Evolutionary conservation across 2,888 invertebrate genomes (phyloP).

Genomic region (Ennomos quercinarius): DNA sequence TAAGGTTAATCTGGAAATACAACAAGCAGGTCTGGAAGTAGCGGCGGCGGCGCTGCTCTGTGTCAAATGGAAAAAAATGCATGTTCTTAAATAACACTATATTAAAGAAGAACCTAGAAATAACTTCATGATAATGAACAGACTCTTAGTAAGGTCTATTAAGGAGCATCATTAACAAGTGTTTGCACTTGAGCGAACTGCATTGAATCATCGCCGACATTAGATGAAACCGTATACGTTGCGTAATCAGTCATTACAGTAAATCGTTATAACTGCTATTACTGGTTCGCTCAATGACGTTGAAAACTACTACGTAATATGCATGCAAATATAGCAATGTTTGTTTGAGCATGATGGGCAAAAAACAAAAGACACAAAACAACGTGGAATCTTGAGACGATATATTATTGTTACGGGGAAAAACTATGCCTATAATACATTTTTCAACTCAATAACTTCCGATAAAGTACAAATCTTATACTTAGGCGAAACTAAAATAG

Average conservation of each 20-base stretch:
- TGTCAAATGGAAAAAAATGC: conserved; percentile 4
- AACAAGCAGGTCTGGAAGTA: too few species aligned
- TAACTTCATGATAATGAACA: conserved; percentile 5
- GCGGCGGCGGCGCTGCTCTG: background rate
- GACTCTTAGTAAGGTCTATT: conserved; percentile 27
- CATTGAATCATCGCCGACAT: conserved; percentile 66
- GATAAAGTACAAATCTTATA: too few species aligned
- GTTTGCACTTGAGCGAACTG: conserved; percentile 51
- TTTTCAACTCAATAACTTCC: too few species aligned
- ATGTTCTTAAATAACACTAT: background rate
- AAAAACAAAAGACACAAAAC: too few species aligned
- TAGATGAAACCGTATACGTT: conserved; percentile 63
- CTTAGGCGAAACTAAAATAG: too few species aligned
- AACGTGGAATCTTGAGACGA: too few species aligned
- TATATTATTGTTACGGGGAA: too few species aligned
- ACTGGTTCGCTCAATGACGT: conserved; percentile 37
- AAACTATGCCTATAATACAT: too few species aligned
- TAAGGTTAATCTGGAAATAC: conserved; percentile 31
- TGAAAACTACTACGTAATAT: conserved; percentile 26
- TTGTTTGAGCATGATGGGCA: too few species aligned
- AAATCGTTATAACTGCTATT: conserved; percentile 56
- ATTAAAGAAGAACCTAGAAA: background rate
- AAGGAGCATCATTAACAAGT: conserved; percentile 41
- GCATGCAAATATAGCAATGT: conserved; percentile 12
- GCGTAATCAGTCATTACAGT: conserved; percentile 71